Base-by-base conservation (phyloP, 2,113 vertebrate species). In the Collichthys lucidus region DNA sequence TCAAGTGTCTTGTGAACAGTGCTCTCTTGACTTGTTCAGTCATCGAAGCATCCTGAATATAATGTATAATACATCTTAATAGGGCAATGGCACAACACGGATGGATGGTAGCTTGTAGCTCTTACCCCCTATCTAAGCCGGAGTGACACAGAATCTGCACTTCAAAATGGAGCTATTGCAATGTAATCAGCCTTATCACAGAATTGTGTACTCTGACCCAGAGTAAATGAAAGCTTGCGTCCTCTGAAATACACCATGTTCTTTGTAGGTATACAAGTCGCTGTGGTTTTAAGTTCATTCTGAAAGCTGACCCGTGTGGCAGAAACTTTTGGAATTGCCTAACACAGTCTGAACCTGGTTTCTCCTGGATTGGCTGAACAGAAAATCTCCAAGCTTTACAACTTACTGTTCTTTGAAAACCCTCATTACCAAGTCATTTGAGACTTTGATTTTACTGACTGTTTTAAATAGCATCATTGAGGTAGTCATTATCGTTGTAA, bases 141-240 rank as follows among this genome's bases (percentile, higher is more conserved):
- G 80, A 69, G 61, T 59, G 47, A 49, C 26, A 53, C 29, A 72
- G 44, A 77, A 80, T 62, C 44, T 63, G 56, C 71, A 20, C 61
- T 88, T 88, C 71, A 74, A 88, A 86, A 91, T 89, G 91, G 78
- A 86, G 74, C 40, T 31, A 62, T 65, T 84, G 72, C 72, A 71
- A 31, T 85, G 85, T 87, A 83, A 91, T 89, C 88, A 81, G 86
- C 74, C 87, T 93, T 94, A 93, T 93, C 92, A 84, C 60, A 71
- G 68, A 69, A 20, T 46, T 78, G 76, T 89, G 91, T 88, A 91
- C 93, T 94, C 86, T 93, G 90, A 92, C 90, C 92, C 74, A 82
- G 79, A 80, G 86, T 78, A 79, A 90, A 86, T 74, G 71, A 86
- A 86, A 86, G 72, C 61, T 74, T 88, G 84, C 3, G 74, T 87